phyloP scores from a whole-genome alignment of 2,797 vertebrate genomes.

The Danio albolineatus region DNA sequence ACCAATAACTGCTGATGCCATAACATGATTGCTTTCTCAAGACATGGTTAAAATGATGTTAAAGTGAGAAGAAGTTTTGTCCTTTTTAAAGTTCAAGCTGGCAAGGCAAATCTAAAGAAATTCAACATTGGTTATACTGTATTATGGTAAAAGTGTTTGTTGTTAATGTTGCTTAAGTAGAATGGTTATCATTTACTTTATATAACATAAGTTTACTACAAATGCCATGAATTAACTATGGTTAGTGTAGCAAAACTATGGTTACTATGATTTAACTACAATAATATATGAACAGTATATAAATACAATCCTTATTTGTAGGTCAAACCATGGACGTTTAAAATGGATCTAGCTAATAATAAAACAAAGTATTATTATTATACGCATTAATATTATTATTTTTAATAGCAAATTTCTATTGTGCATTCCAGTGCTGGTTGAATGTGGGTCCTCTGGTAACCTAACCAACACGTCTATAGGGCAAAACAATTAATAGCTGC shows the following conservation, averaged over 20 bases:
- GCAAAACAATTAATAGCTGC: neutral
- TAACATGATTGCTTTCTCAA: neutral
- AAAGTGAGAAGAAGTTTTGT: no score
- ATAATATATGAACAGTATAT: no score
- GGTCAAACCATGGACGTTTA: no score
- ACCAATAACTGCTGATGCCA: neutral
- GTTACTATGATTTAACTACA: neutral
- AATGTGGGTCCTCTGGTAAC: neutral
- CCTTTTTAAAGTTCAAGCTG: no score
- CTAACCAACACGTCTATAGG: neutral
- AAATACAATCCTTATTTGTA: no score
- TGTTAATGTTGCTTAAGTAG: no score
- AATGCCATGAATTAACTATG: neutral
- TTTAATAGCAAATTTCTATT: neutral
- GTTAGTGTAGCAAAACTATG: neutral
- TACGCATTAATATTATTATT: no score
- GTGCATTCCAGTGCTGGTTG: conserved; percentile 10
- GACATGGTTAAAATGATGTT: neutral
- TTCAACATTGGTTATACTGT: no score
- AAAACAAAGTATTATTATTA: no score
- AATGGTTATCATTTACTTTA: no score
- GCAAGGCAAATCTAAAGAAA: no score
- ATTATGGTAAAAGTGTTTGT: neutral
- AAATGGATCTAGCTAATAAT: neutral
- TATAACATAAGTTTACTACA: neutral